These are phyloP conservation scores for Opisthocomus hoazin DNA, from an alignment of 2,113 vertebrate genomes.

Conservation along the genomic window DNA sequence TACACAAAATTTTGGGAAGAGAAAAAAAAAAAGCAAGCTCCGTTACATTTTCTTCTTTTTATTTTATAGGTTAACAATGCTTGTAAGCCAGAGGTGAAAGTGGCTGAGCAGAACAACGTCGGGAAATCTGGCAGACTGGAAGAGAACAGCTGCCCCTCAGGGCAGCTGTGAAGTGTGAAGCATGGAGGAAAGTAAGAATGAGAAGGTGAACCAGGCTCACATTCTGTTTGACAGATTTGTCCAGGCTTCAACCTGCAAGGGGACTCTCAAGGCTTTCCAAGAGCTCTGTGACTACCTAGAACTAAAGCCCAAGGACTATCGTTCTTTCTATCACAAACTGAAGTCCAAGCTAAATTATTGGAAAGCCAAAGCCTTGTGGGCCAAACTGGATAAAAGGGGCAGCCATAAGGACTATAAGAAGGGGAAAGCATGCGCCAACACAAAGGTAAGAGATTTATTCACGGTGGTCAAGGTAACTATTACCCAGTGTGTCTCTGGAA, in stretches of 20 bases:
- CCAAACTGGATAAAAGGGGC: constrained; percentile 93
- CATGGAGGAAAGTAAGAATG: constrained; percentile 75
- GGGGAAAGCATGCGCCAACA: constrained; percentile 89
- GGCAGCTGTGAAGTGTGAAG: constrained; percentile 25
- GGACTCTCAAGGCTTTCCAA: constrained; percentile 94
- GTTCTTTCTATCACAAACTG: constrained; percentile 95
- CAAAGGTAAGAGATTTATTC: constrained; percentile 77
- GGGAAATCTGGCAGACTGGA: constrained; percentile 55
- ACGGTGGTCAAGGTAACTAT: rapidly evolving
- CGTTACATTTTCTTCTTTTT: background rate
- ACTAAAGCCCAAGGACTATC: constrained; percentile 87
- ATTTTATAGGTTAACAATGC: constrained; percentile 59
- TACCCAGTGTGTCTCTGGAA: background rate
- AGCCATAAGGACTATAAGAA: constrained; percentile 97
- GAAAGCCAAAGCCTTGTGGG: constrained; percentile 98
- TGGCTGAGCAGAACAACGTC: background rate
- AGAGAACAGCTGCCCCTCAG: constrained; percentile 32
- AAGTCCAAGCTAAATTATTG: constrained; percentile 98
- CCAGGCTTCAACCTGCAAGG: constrained; percentile 93
- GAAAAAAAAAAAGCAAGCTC: background rate
- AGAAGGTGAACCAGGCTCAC: constrained; percentile 81
- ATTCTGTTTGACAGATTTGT: constrained; percentile 93
- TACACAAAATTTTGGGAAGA: background rate
- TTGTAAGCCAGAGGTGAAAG: constrained; percentile 42
- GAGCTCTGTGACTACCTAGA: constrained; percentile 93